Evolutionary conservation across 2,888 invertebrate species (phyloP).

Genomic region (Drosophila picticornis): DNA sequence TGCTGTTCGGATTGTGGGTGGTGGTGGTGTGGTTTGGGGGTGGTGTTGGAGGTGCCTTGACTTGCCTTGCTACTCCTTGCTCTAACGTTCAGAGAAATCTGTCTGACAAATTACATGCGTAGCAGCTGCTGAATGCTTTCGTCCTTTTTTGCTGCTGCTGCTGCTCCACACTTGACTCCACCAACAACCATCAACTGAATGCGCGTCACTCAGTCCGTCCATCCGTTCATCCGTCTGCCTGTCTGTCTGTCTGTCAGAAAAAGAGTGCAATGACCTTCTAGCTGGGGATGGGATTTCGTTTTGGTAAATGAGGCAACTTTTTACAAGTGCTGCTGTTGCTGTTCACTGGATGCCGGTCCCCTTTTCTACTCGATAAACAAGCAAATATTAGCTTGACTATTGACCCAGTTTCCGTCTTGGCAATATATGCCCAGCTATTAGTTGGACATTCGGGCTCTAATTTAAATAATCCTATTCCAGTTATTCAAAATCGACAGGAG

Average conservation of each 20-base stretch:
- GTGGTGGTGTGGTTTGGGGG: neutral
- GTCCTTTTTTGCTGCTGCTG: slow-evolving; percentile 27
- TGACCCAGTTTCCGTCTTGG: slow-evolving; percentile 3
- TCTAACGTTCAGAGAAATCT: slow-evolving; percentile 67
- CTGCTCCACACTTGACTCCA: slow-evolving; percentile 49
- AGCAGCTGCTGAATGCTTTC: slow-evolving; percentile 69
- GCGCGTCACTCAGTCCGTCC: slow-evolving; percentile 44
- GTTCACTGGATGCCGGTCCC: neutral
- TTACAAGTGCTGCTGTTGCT: slow-evolving; percentile 11
- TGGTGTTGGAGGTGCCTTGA: slow-evolving; percentile 18
- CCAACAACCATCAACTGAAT: slow-evolving; percentile 36
- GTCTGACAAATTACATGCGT: slow-evolving; percentile 78
- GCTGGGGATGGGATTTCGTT: slow-evolving; percentile 29
- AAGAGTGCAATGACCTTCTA: slow-evolving; percentile 62
- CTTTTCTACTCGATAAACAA: neutral
- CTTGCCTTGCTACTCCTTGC: neutral
- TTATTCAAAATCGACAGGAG: neutral
- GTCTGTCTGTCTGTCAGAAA: slow-evolving; percentile 1
- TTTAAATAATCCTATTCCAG: neutral
- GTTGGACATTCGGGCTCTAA: neutral
- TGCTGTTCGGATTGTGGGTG: neutral
- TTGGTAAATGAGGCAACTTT: slow-evolving; percentile 29
- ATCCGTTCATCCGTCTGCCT: slow-evolving; percentile 26
- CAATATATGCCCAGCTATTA: slow-evolving; percentile 8
- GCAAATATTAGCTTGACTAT: slow-evolving; percentile 3